Percentiles rank a stretch among this genome's conserved stretches.
Evolutionary conservation across 2,113 vertebrate species (phyloP).

Genomic region (Vireo altiloquus): DNA sequence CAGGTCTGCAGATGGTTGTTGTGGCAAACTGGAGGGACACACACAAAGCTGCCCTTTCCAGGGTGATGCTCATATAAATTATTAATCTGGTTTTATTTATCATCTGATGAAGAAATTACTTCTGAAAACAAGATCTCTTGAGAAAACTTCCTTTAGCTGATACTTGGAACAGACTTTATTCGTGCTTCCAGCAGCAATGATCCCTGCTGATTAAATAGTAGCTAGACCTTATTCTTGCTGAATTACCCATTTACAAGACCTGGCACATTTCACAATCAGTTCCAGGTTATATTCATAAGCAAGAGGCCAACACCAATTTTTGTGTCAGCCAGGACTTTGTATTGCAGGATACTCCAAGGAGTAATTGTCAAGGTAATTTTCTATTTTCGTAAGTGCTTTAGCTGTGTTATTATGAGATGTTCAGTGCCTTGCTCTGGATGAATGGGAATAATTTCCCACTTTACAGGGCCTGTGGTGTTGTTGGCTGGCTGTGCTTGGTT

Average conservation of each 20-base stretch:
- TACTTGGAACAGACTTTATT: background rate
- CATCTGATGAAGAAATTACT: background rate
- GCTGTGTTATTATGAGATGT: background rate
- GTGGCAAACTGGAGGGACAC: background rate
- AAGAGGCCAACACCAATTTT: background rate
- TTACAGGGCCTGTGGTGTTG: background rate
- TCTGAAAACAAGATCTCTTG: background rate
- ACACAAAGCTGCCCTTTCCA: background rate
- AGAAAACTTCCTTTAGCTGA: background rate
- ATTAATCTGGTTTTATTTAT: background rate
- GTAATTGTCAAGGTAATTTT: background rate
- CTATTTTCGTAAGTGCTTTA: background rate
- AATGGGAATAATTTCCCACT: background rate
- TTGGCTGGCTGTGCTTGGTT: background rate
- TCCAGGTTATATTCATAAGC: background rate
- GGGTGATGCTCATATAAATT: background rate
- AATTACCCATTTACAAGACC: background rate
- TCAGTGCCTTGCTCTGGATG: background rate
- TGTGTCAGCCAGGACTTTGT: background rate
- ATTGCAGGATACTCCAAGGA: background rate
- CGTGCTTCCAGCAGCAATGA: background rate
- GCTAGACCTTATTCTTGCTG: background rate
- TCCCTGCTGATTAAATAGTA: background rate
- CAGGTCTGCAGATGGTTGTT: background rate
- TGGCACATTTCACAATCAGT: background rate